phyloP scores from a whole-genome alignment of 2,888 invertebrate species.

The Lithophane ornitopus region DNA sequence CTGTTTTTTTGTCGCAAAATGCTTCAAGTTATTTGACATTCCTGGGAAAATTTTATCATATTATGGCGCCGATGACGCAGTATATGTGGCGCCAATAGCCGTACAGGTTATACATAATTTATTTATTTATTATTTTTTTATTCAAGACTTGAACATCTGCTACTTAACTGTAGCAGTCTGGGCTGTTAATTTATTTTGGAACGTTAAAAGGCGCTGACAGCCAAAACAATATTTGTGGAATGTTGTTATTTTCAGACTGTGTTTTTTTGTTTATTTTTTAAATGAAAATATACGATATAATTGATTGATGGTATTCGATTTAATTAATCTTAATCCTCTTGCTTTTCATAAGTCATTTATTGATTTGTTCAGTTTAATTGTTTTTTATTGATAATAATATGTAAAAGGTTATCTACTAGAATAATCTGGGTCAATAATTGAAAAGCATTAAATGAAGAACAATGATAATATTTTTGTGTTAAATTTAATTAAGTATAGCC shows the following conservation, averaged over 20 bases:
- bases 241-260: conserved; percentile 14
- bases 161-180: conserved; percentile 51
- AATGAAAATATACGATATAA: not conserved
- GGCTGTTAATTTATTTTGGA: conserved; percentile 16
- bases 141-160: conserved; percentile 45
- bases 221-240: conserved; percentile 44
- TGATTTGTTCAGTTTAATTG: not conserved
- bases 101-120: conserved; percentile 63
- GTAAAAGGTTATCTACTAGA: not conserved
- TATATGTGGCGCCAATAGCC: conserved; percentile 61
- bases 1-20: conserved; percentile 74
- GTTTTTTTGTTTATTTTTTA: not conserved
- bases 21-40: conserved; percentile 72
- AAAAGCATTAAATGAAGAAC: not conserved
- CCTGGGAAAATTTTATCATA: conserved; percentile 71
- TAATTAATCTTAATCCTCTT: not conserved
- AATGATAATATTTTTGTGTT: not conserved
- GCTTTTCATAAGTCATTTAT: not conserved
- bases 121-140: conserved; percentile 57
- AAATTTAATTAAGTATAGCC: too few species aligned
- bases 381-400: not conserved
- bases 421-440: not conserved
- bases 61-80: conserved; percentile 67
- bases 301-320: not conserved
- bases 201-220: conserved; percentile 15